Conservation (phyloP, 1,140 invertebrate species). For the Hyphantria cunea region DNA sequence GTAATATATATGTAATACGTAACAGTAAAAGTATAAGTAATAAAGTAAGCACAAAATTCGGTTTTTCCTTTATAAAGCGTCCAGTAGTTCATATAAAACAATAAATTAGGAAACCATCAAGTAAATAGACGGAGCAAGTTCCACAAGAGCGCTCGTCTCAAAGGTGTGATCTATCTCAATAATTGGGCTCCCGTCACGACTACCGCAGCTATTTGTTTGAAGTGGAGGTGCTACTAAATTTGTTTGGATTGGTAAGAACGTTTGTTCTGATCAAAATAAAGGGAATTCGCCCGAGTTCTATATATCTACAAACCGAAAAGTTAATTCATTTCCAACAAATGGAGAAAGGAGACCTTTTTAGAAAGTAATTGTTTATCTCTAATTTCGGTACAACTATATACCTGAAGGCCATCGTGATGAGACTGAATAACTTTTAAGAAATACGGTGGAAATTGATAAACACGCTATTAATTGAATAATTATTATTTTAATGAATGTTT, state of each 20-base stretch:
- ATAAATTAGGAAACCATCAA: slow-evolving; percentile 11
- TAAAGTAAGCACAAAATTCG: background rate
- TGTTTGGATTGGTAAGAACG: background rate
- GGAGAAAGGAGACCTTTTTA: too few species aligned
- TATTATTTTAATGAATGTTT: too few species aligned
- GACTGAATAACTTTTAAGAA: too few species aligned
- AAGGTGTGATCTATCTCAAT: slow-evolving; percentile 27
- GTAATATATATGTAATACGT: too few species aligned
- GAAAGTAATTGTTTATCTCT: too few species aligned
- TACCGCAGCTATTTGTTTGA: slow-evolving; percentile 7
- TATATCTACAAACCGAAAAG: too few species aligned
- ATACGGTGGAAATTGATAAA: too few species aligned
- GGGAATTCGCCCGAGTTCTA: background rate
- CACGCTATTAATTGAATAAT: too few species aligned
- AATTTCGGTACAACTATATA: too few species aligned
- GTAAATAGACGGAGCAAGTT: slow-evolving; percentile 13
- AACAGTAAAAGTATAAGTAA: background rate
- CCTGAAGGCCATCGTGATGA: too few species aligned
- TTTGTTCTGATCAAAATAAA: background rate
- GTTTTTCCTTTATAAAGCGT: background rate
- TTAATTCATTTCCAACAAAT: too few species aligned
- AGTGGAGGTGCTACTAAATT: background rate
- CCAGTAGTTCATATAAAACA: slow-evolving; percentile 2
- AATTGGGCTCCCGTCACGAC: slow-evolving; percentile 23
- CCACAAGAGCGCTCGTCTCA: slow-evolving; percentile 9